Conservation (phyloP, 1,140 invertebrate genomes). For the Drosophila murphyi region DNA sequence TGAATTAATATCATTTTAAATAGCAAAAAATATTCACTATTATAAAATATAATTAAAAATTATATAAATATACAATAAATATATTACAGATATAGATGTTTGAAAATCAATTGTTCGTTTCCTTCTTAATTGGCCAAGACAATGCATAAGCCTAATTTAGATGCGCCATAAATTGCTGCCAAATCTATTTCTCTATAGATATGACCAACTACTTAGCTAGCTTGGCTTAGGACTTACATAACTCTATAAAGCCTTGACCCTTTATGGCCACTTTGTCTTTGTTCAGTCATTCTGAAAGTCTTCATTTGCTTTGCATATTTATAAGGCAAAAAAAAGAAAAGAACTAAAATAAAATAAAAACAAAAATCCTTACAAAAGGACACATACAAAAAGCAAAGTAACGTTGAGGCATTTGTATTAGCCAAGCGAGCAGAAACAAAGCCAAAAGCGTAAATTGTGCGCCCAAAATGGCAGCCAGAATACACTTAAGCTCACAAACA, state of each 20-base stretch:
- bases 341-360: neutral
- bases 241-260: slow-evolving; percentile 52
- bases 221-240: slow-evolving; percentile 47
- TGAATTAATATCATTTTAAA: slow-evolving; percentile 34
- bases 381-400: slow-evolving; percentile 30
- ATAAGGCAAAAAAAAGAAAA: slow-evolving; percentile 41
- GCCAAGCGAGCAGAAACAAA: slow-evolving; percentile 55
- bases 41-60: neutral
- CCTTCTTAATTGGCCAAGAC: neutral
- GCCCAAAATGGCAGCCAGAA: slow-evolving; percentile 58
- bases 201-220: slow-evolving; percentile 8
- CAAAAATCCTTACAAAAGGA: slow-evolving; percentile 20
- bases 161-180: neutral
- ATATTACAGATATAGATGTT: too few relatives aligned
- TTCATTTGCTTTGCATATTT: slow-evolving; percentile 66
- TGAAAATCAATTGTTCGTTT: neutral
- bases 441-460: slow-evolving; percentile 36
- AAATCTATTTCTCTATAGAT: slow-evolving; percentile 18
- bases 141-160: neutral
- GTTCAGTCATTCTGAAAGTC: slow-evolving; percentile 38
- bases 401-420: slow-evolving; percentile 62
- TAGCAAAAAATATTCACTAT: neutral
- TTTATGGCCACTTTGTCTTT: slow-evolving; percentile 28
- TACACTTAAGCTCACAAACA: slow-evolving; percentile 44
- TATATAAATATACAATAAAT: too few relatives aligned